A percentile compares a stretch with the other conserved stretches of the same genome.
Evolutionary conservation across 2,113 vertebrate genomes (phyloP).

Genomic region (Leptobrachium leishanense): DNA sequence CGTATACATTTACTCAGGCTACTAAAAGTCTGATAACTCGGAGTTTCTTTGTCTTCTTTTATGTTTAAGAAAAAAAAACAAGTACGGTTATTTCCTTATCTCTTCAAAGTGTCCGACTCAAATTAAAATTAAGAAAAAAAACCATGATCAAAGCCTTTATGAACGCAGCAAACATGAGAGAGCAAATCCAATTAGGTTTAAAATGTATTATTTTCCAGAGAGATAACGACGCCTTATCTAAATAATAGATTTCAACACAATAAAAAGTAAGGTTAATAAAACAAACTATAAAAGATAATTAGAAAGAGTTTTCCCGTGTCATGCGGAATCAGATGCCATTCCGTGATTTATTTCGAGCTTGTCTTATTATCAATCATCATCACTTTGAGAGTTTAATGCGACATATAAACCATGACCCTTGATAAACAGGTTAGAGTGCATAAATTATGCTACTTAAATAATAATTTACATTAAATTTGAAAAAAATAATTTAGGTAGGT

Average conservation of each 20-base stretch:
- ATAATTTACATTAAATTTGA: no score
- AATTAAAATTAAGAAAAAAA: not conserved
- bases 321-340: not conserved
- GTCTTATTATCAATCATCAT: conserved; percentile 1
- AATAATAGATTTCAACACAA: conserved; percentile 46
- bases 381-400: no score
- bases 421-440: no score
- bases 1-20: no score
- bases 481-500: no score
- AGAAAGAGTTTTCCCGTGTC: conserved; percentile 16
- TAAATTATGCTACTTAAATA: no score
- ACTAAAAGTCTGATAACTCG: no score
- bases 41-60: no score
- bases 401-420: no score
- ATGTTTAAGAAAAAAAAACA: conserved; percentile 5
- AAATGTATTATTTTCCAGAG: conserved; percentile 43
- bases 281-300: conserved; percentile 45
- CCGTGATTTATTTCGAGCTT: conserved; percentile 16
- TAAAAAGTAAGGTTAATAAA: conserved; percentile 42
- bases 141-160: conserved; percentile 40
- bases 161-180: conserved; percentile 1
- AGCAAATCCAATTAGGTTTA: conserved; percentile 45
- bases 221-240: conserved; percentile 41
- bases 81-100: conserved; percentile 4
- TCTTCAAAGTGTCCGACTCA: not conserved